Conservation (phyloP, 2,113 vertebrate species). For the Hylia prasina region DNA sequence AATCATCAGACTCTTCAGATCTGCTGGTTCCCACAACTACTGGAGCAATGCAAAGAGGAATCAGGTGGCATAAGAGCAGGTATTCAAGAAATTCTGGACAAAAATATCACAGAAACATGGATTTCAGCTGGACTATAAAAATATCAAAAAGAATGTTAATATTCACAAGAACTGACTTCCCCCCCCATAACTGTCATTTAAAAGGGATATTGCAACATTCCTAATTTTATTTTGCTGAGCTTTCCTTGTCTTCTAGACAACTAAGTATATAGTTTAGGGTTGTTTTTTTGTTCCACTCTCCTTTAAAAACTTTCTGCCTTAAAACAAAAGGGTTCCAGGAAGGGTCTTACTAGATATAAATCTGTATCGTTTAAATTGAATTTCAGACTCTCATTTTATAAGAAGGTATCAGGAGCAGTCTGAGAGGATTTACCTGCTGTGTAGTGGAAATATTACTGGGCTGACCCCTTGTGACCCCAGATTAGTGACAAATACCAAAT, state of each 20-base stretch:
- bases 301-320: neutral
- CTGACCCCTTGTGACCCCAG: neutral
- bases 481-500: constrained; percentile 9
- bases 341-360: neutral
- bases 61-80: neutral
- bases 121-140: neutral
- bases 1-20: neutral
- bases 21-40: neutral
- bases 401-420: neutral
- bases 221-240: neutral
- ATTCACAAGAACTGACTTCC: neutral
- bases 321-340: neutral
- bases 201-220: neutral
- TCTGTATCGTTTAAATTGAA: neutral
- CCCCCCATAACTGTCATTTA: fast-evolving
- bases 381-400: neutral
- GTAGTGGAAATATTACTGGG: neutral
- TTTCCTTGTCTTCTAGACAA: neutral
- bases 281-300: neutral
- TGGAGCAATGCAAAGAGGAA: neutral
- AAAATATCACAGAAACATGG: neutral
- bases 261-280: neutral
- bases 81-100: neutral
- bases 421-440: neutral
- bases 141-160: neutral